A percentile compares a stretch with the other conserved stretches of the same genome.
Conservation (phyloP, 2,113 vertebrate genomes). For the Apeltes quadracus region DNA sequence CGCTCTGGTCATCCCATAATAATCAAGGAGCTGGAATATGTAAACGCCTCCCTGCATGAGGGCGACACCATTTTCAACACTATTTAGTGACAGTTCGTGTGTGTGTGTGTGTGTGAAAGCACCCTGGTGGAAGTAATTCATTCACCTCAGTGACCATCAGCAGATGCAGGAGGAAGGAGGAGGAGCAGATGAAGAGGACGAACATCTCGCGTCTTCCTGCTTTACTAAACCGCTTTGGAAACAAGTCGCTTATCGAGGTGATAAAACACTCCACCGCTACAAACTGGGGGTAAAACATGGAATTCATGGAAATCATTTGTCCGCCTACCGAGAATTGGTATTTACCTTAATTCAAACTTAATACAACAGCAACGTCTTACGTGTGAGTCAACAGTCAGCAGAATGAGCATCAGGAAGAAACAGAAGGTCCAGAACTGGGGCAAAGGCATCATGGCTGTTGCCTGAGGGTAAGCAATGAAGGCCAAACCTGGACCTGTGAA, state of each 20-base stretch:
- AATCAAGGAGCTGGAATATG: slow-evolving; percentile 69
- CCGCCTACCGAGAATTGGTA: background rate
- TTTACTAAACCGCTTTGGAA: slow-evolving; percentile 33
- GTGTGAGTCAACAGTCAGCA: slow-evolving; percentile 70
- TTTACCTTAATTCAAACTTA: background rate
- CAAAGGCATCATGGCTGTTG: slow-evolving; percentile 72
- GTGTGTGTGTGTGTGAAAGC: background rate
- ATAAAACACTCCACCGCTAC: slow-evolving; percentile 62
- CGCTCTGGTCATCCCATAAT: slow-evolving; percentile 56
- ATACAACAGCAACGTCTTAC: slow-evolving; percentile 34
- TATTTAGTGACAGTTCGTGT: background rate
- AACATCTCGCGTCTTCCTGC: slow-evolving; percentile 40
- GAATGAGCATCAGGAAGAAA: slow-evolving; percentile 76
- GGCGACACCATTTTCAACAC: background rate
- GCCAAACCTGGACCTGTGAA: slow-evolving; percentile 74
- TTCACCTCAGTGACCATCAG: slow-evolving; percentile 60
- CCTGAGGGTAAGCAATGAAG: slow-evolving; percentile 75
- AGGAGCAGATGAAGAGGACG: slow-evolving; percentile 42
- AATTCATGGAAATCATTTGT: background rate
- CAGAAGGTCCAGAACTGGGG: slow-evolving; percentile 74
- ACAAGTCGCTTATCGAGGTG: slow-evolving; percentile 42
- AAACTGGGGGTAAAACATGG: slow-evolving; percentile 56
- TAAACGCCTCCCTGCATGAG: slow-evolving; percentile 64
- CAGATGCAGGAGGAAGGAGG: slow-evolving; percentile 43
- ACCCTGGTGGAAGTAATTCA: background rate